A percentile compares a stretch with the other conserved stretches of the same genome.
Evolutionary conservation across 2,113 vertebrate species (phyloP).

Genomic region (Syngnathus typhle): DNA sequence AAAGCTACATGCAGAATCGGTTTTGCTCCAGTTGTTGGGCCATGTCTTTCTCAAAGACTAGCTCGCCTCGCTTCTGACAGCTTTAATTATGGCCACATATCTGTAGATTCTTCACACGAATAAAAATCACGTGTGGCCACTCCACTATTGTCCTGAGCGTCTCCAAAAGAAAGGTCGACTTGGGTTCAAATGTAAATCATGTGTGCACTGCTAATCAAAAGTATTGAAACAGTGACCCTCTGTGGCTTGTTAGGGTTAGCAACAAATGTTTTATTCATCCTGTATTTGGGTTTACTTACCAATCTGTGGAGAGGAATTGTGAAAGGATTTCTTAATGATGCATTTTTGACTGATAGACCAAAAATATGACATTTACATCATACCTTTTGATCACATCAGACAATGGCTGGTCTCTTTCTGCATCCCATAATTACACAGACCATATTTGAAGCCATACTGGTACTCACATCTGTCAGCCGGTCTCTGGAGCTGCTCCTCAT

Average conservation of each 20-base stretch:
- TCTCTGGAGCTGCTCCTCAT: constrained; percentile 86
- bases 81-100: constrained; percentile 94
- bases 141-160: background rate
- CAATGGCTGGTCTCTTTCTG: background rate
- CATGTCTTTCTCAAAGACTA: constrained; percentile 82
- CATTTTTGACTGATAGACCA: no score
- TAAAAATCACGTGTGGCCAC: constrained; percentile 38
- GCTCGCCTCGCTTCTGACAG: constrained; percentile 92
- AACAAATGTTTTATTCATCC: no score
- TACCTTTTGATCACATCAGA: background rate
- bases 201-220: constrained; percentile 6
- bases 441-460: constrained; percentile 1
- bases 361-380: no score
- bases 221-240: background rate
- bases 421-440: background rate
- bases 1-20: constrained; percentile 90
- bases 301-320: no score
- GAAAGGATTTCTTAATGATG: no score
- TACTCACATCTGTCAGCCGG: constrained; percentile 90
- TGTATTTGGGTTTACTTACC: no score
- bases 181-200: background rate
- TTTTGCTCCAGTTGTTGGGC: constrained; percentile 91
- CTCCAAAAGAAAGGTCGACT: background rate
- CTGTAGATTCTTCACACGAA: constrained; percentile 71
- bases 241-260: no score